These are phyloP conservation scores for Onthophagus taurus DNA, from an alignment of 1,140 invertebrate species.

Conservation along the genomic window DNA sequence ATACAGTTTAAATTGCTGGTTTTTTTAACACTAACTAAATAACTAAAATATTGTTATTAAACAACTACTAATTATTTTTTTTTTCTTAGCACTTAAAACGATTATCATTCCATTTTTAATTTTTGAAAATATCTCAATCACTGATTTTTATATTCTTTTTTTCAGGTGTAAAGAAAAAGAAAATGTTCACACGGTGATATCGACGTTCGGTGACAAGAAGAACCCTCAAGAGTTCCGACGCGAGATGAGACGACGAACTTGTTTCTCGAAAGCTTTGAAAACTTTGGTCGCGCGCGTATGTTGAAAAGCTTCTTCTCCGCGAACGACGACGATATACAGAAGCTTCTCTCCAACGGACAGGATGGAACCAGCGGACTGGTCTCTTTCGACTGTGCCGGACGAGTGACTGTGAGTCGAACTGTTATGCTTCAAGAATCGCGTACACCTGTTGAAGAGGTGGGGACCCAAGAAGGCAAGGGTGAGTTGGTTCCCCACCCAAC, in stretches of 20 bases:
- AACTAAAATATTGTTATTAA: too few species aligned
- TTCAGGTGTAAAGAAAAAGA: too few species aligned
- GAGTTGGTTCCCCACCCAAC: constrained; percentile 33
- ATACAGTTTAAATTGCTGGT: too few species aligned
- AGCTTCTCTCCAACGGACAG: constrained; percentile 14
- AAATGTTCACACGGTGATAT: too few species aligned
- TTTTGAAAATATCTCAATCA: too few species aligned
- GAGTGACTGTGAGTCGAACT: constrained; percentile 36
- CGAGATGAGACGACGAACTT: constrained; percentile 17
- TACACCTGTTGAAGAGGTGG: constrained; percentile 37
- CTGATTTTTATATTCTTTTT: too few species aligned
- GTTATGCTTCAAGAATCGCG: constrained; percentile 39
- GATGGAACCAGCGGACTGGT: constrained; percentile 32
- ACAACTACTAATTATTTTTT: too few species aligned
- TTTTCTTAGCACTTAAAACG: too few species aligned
- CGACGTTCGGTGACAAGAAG: background rate
- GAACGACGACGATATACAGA: constrained; percentile 6
- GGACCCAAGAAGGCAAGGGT: too few species aligned
- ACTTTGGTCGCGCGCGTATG: background rate
- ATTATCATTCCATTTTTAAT: too few species aligned
- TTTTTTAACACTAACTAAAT: too few species aligned
- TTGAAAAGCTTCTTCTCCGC: constrained; percentile 3
- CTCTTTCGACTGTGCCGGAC: constrained; percentile 37
- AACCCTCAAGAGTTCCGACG: constrained; percentile 19
- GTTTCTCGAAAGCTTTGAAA: background rate